Evolutionary conservation across 2,797 vertebrate species (phyloP).

Genomic region (Danio aesculapii): DNA sequence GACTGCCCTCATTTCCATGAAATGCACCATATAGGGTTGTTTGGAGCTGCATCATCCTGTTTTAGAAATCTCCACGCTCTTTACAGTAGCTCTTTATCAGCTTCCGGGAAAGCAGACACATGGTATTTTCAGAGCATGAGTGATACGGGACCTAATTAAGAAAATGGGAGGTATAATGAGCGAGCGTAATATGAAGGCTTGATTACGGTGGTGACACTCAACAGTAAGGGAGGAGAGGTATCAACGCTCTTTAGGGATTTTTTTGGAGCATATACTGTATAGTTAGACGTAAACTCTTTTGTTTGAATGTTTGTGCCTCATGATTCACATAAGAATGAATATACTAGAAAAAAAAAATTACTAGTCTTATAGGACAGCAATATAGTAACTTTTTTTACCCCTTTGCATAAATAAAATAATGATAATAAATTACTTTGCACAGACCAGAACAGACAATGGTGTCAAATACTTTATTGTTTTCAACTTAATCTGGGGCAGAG

Average conservation of each 20-base stretch:
- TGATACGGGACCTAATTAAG: slow-evolving; percentile 35
- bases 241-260: slow-evolving; percentile 1
- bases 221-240: slow-evolving; percentile 4
- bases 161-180: slow-evolving; percentile 38
- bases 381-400: too few relatives aligned
- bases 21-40: slow-evolving; percentile 27
- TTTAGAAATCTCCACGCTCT: slow-evolving; percentile 3
- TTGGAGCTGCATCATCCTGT: background rate
- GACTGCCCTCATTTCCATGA: slow-evolving; percentile 37
- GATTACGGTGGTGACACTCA: slow-evolving; percentile 41
- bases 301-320: background rate
- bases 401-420: too few relatives aligned
- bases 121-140: slow-evolving; percentile 23
- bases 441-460: too few relatives aligned
- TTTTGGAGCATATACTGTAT: background rate
- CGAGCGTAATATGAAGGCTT: slow-evolving; percentile 37
- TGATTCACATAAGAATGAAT: background rate
- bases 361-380: too few relatives aligned
- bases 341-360: too few relatives aligned
- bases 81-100: slow-evolving; percentile 22
- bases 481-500: too few relatives aligned
- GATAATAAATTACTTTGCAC: too few relatives aligned
- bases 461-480: too few relatives aligned
- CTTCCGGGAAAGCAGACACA: slow-evolving; percentile 28
- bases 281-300: background rate